Evolutionary conservation across 1,140 invertebrate genomes (phyloP).

Genomic region (Triops longicaudatus): DNA sequence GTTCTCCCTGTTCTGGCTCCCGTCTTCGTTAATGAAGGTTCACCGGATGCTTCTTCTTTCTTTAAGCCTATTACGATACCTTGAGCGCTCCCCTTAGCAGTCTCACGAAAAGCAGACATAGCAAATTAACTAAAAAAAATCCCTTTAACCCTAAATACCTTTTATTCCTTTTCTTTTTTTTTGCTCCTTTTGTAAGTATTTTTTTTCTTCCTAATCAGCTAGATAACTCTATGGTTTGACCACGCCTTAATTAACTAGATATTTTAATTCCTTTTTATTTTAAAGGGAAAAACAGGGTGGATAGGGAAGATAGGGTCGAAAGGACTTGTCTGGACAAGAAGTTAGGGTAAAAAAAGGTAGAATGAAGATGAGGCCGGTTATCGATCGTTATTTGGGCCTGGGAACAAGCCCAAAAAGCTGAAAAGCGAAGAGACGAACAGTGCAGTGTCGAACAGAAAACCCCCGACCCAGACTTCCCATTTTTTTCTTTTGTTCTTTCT

Average conservation of each 20-base stretch:
- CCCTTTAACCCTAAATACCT: not conserved
- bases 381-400: conserved; percentile 5
- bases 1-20: not conserved
- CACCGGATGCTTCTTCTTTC: not conserved
- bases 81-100: not conserved
- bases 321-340: not conserved
- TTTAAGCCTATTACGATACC: conserved; percentile 12
- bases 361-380: conserved; percentile 11
- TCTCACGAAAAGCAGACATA: not conserved
- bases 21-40: not conserved
- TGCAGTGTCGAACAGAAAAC: not conserved
- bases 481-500: too few relatives aligned
- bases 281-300: too few relatives aligned
- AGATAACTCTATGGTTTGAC: not conserved
- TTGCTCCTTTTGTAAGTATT: too few relatives aligned
- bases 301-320: not conserved
- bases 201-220: not conserved
- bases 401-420: conserved; percentile 6
- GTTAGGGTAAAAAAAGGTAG: not conserved
- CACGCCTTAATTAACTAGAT: conserved; percentile 7
- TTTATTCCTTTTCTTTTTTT: not conserved
- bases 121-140: not conserved
- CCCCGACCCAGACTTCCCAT: not conserved
- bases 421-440: not conserved
- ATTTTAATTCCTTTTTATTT: not conserved